Evolutionary conservation across 1,140 invertebrate genomes (phyloP), one percentile per base, ranked within the genome.

Genomic region (Pentalonia nigronervosa): DNA sequence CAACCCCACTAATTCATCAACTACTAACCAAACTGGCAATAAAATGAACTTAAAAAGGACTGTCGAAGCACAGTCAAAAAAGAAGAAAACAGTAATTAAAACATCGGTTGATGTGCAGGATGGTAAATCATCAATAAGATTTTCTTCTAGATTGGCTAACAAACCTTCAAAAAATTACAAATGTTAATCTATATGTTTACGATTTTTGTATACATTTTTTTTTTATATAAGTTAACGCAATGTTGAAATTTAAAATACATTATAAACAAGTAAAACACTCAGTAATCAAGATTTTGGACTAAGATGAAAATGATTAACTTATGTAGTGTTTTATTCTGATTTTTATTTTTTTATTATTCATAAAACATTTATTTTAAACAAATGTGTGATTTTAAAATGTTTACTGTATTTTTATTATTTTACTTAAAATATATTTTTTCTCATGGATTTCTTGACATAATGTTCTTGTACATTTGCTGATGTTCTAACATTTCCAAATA

Each of bases 401-500:
- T 53, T 20, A 47, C 4, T 36, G 50, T 67, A 47, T 83, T 23
- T 83, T 23, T 93, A 56, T 76, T 93, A 25, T 53, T 93, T 56
- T 87, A 50, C 34, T 93, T 23, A 76, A 89, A 89, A 89, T 89
- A 89, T 56, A 87, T n/a, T 93, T 93, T 20, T 56, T 36, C 4
- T 93, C 8, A 67, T 83, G 30, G 41, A 11, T 89, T 90, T 56
- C 23, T 90, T 56, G 93, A 23, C 97, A 98, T 98, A 41, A 98
- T 96, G 92, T 95, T 95, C 94, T 95, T 96, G 94, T 98, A 98
- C 60, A 96, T 95, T 41, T 96, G 95, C 95, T 99, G 98, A 95
- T 98, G 96, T 94, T 97, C 95, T 34, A 98, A 95, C 97, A 99
- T 98, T 95, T 96, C 96, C 48, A 97, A 95, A 95, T 98, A 99